phyloP scores from a whole-genome alignment of 2,888 invertebrate species.

The Phrixothrix hirtus region DNA sequence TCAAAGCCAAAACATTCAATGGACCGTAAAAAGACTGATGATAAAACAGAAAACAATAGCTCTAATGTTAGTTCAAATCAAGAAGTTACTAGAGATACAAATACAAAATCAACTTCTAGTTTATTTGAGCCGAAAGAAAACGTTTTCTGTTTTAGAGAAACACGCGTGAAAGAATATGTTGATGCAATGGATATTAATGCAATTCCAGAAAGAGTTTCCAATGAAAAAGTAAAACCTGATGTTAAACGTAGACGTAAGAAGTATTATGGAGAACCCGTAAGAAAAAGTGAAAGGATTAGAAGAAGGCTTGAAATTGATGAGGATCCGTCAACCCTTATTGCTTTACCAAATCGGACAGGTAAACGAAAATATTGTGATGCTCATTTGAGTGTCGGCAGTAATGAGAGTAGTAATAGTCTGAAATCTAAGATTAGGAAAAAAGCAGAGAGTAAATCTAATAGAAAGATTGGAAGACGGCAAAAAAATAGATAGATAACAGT shows the following conservation, averaged over 20 bases:
- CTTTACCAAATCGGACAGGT: conserved; percentile 39
- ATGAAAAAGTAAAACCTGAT: conserved; percentile 47
- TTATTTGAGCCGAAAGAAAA: conserved; percentile 42
- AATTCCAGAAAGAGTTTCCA: conserved; percentile 38
- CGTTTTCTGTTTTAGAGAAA: conserved; percentile 58
- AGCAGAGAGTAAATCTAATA: conserved; percentile 10
- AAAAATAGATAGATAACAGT: conserved; percentile 19
- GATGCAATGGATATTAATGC: conserved; percentile 52
- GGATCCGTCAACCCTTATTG: conserved; percentile 36
- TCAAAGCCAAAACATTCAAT: conserved; percentile 38
- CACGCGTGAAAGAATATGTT: conserved; percentile 58
- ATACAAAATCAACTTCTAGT: neutral
- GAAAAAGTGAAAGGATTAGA: conserved; percentile 53
- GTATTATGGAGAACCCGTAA: conserved; percentile 43
- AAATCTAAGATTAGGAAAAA: conserved; percentile 47
- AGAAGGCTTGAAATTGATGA: conserved; percentile 48
- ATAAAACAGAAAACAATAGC: conserved; percentile 24
- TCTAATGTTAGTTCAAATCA: conserved; percentile 19
- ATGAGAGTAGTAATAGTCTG: conserved; percentile 33
- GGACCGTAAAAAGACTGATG: conserved; percentile 45
- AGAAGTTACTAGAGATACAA: neutral
- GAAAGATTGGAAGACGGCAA: neutral
- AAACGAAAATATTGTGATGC: conserved; percentile 41
- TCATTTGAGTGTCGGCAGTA: conserved; percentile 14
- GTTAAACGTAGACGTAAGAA: conserved; percentile 36